Percentiles rank a stretch among this genome's conserved stretches.
Conservation (phyloP, 2,888 invertebrate genomes). For the Caenorhabditis sp. region DNA sequence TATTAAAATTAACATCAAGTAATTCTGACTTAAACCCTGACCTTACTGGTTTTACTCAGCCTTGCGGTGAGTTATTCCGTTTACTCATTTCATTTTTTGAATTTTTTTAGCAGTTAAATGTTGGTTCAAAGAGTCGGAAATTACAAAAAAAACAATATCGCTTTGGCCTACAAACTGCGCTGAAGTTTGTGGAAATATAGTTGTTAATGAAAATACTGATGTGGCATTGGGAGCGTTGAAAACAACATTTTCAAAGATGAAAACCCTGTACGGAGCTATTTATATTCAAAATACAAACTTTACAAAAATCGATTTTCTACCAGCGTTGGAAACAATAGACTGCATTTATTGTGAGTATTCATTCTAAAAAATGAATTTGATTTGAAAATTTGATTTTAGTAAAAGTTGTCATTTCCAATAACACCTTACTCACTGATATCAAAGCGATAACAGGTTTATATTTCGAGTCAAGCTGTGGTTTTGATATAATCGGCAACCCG, state of each 20-base stretch:
- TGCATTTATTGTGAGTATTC: neutral
- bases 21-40: too few relatives aligned
- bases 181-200: neutral
- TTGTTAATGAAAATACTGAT: neutral
- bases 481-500: neutral
- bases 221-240: neutral
- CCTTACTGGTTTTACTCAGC: neutral
- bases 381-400: neutral
- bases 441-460: neutral
- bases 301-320: too few relatives aligned
- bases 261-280: neutral
- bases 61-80: neutral
- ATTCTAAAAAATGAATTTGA: too few relatives aligned
- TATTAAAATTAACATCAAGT: too few relatives aligned
- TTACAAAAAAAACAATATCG: neutral
- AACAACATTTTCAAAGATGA: neutral
- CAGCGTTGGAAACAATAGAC: too few relatives aligned
- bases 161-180: neutral
- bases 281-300: too few relatives aligned
- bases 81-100: neutral
- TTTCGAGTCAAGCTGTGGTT: neutral
- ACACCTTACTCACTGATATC: neutral
- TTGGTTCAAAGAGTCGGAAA: slow-evolving; percentile 6
- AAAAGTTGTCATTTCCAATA: neutral
- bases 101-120: neutral